A percentile compares a stretch with the other conserved stretches of the same genome.
Conservation (phyloP, 2,113 vertebrate genomes). For the Chaetorhynchus papuensis region DNA sequence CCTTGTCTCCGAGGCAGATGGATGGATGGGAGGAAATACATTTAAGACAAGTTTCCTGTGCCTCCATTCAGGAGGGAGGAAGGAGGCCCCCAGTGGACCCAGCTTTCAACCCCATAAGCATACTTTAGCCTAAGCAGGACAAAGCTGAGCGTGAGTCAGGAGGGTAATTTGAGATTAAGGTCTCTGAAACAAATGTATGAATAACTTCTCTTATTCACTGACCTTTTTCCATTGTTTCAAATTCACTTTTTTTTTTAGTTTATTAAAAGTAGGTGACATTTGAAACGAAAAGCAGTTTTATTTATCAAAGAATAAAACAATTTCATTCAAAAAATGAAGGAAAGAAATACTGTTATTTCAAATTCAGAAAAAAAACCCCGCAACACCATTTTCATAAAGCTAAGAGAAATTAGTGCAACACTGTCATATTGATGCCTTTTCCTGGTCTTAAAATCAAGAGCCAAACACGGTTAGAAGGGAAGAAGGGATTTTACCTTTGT, state of each 20-base stretch:
- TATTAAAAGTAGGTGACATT: background rate
- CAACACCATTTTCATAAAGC: background rate
- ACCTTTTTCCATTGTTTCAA: background rate
- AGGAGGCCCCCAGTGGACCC: background rate
- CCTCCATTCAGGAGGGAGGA: background rate
- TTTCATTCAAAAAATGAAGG: background rate
- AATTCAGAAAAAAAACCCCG: background rate
- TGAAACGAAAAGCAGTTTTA: background rate
- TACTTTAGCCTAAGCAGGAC: background rate
- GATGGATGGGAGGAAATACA: background rate
- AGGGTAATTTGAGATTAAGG: background rate
- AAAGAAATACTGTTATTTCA: background rate
- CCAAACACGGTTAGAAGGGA: no score
- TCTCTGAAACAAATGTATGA: background rate
- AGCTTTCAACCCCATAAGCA: background rate
- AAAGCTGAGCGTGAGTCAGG: background rate
- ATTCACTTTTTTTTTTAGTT: background rate
- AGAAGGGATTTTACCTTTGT: no score
- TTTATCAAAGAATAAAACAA: background rate
- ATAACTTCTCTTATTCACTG: background rate
- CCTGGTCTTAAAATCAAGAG: no score
- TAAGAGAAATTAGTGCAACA: background rate
- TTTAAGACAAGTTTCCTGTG: conserved; percentile 26
- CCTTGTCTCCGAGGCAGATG: background rate
- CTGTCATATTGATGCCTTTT: background rate